Evolutionary conservation across 2,113 vertebrate species (phyloP).

Genomic region (Apteryx mantelli): DNA sequence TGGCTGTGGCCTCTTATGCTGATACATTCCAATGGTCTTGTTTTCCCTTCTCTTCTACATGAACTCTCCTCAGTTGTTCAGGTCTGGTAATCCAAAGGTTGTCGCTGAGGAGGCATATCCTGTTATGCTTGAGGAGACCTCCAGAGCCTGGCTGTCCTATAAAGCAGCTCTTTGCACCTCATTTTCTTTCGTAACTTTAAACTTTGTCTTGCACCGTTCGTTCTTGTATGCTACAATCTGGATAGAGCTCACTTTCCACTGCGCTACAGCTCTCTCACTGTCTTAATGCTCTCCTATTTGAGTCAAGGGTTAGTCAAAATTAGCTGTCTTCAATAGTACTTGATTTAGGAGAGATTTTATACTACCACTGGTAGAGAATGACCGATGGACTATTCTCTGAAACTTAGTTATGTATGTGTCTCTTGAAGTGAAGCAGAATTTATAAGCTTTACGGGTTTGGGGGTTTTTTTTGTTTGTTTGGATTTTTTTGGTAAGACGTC

Average conservation of each 20-base stretch:
- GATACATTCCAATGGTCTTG: neutral
- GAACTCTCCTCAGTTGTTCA: conserved; percentile 20
- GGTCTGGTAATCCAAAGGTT: conserved; percentile 27
- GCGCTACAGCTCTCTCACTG: neutral
- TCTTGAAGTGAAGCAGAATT: neutral
- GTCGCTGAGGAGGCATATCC: conserved; percentile 40
- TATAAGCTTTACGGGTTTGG: neutral
- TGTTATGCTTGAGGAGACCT: conserved; percentile 42
- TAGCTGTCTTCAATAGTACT: neutral
- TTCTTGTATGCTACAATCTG: neutral
- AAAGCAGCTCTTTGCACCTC: conserved; percentile 33
- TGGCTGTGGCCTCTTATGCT: neutral
- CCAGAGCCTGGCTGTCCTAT: neutral
- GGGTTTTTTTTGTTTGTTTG: neutral
- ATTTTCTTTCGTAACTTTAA: conserved; percentile 37
- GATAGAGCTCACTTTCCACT: conserved; percentile 6
- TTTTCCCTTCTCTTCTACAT: neutral
- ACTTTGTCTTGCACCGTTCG: conserved; percentile 6
- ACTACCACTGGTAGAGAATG: neutral
- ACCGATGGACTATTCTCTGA: neutral
- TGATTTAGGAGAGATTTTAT: conserved; percentile 13
- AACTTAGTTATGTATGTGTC: neutral
- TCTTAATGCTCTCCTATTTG: conserved; percentile 18
- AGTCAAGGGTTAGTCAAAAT: conserved; percentile 21
- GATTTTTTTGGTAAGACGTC: neutral